Conservation (phyloP, 2,888 invertebrate species). For the Mamestra brassicae region DNA sequence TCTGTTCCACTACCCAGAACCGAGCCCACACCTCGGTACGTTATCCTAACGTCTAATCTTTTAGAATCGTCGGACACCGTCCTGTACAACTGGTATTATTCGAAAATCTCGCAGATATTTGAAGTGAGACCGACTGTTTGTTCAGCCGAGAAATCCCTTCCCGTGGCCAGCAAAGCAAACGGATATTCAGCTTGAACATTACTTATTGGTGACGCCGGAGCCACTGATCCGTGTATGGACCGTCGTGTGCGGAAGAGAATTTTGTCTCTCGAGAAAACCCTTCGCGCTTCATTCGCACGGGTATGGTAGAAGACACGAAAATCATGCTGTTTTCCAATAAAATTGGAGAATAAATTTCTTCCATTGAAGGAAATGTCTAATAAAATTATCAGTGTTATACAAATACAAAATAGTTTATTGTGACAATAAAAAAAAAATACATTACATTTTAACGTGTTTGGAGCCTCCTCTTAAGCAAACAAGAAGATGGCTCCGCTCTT, state of each 20-base stretch:
- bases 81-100: slow-evolving; percentile 66
- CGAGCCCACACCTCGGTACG: background rate
- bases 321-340: background rate
- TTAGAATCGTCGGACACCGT: slow-evolving; percentile 36
- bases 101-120: slow-evolving; percentile 69
- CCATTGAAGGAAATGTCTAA: background rate
- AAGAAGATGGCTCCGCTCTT: too few relatives aligned
- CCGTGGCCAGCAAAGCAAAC: slow-evolving; percentile 77
- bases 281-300: slow-evolving; percentile 35
- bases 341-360: background rate
- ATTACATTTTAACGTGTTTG: too few relatives aligned
- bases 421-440: too few relatives aligned
- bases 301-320: background rate
- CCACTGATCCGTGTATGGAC: slow-evolving; percentile 76
- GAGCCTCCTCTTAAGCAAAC: too few relatives aligned
- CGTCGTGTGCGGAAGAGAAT: slow-evolving; percentile 45
- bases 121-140: slow-evolving; percentile 74
- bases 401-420: too few relatives aligned
- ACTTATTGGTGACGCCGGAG: slow-evolving; percentile 69
- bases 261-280: slow-evolving; percentile 46
- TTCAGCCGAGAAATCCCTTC: slow-evolving; percentile 77
- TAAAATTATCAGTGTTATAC: too few relatives aligned
- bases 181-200: slow-evolving; percentile 75
- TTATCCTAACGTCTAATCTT: slow-evolving; percentile 42
- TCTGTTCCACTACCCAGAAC: background rate